These are phyloP conservation scores for Tetragonula carbonaria DNA, from an alignment of 2,888 invertebrate species.

Conservation along the genomic window DNA sequence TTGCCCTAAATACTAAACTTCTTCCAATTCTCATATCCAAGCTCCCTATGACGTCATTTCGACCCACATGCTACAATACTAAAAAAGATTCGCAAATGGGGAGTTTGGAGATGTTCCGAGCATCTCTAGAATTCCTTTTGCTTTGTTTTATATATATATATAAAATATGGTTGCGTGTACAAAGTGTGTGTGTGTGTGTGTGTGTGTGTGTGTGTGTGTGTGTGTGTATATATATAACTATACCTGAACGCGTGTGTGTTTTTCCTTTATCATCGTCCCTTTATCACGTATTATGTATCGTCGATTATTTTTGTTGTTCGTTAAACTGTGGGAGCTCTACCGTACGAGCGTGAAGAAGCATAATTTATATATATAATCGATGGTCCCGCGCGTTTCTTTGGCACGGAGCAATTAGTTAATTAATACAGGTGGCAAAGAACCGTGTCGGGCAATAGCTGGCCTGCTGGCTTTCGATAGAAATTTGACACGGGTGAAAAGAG, in stretches of 20 bases:
- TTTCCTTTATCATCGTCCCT: not conserved
- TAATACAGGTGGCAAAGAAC: not conserved
- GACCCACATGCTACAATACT: slow-evolving; percentile 20
- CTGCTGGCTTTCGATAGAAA: not conserved
- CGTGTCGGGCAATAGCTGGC: no score
- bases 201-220: no score
- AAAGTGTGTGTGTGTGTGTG: no score
- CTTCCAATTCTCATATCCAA: slow-evolving; percentile 2
- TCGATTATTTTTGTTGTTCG: not conserved
- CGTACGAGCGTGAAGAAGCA: accelerated
- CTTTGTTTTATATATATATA: not conserved
- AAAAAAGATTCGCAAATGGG: slow-evolving; percentile 8
- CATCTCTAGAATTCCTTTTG: not conserved
- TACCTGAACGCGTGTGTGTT: not conserved
- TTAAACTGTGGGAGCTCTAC: not conserved
- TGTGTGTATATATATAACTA: no score
- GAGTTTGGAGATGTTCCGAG: not conserved
- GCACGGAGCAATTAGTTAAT: not conserved
- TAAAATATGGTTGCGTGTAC: no score
- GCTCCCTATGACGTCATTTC: slow-evolving; percentile 22
- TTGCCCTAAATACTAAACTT: not conserved
- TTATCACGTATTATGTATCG: no score
- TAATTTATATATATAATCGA: not conserved
- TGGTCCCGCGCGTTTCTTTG: not conserved
- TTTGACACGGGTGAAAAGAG: not conserved